Percentiles rank a stretch among this genome's conserved stretches.
Conservation (phyloP, 2,113 vertebrate genomes). For the Psilopsiagon aurifrons region DNA sequence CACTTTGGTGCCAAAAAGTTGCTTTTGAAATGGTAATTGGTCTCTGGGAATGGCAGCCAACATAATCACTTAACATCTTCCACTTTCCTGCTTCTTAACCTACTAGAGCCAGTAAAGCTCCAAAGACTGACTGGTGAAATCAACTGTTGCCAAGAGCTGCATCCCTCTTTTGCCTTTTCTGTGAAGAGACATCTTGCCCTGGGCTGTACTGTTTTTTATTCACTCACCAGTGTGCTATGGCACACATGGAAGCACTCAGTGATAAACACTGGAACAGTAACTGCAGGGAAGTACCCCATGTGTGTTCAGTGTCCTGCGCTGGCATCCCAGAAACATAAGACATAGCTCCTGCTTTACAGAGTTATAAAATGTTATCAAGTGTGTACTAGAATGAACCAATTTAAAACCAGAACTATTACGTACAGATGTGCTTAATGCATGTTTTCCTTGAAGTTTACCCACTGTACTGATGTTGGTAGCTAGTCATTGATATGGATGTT, state of each 20-base stretch:
- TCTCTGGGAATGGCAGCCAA: neutral
- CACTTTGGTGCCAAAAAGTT: neutral
- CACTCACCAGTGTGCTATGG: neutral
- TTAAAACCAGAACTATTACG: neutral
- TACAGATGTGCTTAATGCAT: neutral
- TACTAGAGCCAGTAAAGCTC: neutral
- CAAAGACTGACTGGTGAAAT: neutral
- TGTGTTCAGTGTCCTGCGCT: neutral
- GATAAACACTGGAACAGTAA: neutral
- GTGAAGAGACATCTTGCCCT: neutral
- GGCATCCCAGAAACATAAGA: neutral
- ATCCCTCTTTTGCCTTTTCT: neutral
- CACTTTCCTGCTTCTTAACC: neutral
- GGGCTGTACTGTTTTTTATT: neutral
- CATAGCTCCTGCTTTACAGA: neutral
- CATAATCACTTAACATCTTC: neutral
- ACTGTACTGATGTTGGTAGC: neutral
- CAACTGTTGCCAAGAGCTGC: neutral
- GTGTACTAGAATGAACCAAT: neutral
- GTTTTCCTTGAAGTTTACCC: neutral
- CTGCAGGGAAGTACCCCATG: rapidly evolving
- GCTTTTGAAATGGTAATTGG: neutral
- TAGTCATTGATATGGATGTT: rapidly evolving
- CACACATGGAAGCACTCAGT: neutral
- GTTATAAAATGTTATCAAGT: neutral